Evolutionary conservation across 2,113 vertebrate genomes (phyloP).

Genomic region (Scomber colias): DNA sequence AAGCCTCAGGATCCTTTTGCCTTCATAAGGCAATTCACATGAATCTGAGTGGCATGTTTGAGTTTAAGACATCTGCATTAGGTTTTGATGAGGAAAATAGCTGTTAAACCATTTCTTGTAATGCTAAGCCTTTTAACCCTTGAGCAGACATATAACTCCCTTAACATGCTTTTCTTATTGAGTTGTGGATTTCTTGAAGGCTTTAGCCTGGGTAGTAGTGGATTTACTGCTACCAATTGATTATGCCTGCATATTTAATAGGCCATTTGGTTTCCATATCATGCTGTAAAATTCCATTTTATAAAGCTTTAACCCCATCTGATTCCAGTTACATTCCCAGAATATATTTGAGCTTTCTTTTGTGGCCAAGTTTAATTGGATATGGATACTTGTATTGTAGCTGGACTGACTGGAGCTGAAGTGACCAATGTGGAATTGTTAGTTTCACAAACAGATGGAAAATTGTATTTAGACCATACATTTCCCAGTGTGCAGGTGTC

Average conservation of each 20-base stretch:
- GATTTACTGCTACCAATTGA: slow-evolving; percentile 21
- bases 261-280: slow-evolving; percentile 20
- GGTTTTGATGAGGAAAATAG: not conserved
- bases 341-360: slow-evolving; percentile 4
- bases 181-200: slow-evolving; percentile 2
- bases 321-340: slow-evolving; percentile 4
- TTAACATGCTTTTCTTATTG: not conserved
- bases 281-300: slow-evolving; percentile 12
- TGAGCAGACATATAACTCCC: not conserved
- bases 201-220: not conserved
- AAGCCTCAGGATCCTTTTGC: slow-evolving; percentile 54
- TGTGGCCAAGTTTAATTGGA: not conserved
- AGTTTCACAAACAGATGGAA: slow-evolving; percentile 30
- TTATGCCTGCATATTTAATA: slow-evolving; percentile 27
- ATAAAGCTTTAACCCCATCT: slow-evolving; percentile 17
- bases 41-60: slow-evolving; percentile 25
- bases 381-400: not conserved
- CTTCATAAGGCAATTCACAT: slow-evolving; percentile 69
- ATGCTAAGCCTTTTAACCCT: too few relatives aligned
- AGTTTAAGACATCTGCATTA: not conserved
- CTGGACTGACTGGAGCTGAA: not conserved
- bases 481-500: slow-evolving; percentile 10
- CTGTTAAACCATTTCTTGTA: too few relatives aligned
- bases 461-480: not conserved
- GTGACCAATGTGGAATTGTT: slow-evolving; percentile 14